These are phyloP conservation scores for Tiliqua scincoides DNA, from an alignment of 2,113 vertebrate species.

Conservation along the genomic window DNA sequence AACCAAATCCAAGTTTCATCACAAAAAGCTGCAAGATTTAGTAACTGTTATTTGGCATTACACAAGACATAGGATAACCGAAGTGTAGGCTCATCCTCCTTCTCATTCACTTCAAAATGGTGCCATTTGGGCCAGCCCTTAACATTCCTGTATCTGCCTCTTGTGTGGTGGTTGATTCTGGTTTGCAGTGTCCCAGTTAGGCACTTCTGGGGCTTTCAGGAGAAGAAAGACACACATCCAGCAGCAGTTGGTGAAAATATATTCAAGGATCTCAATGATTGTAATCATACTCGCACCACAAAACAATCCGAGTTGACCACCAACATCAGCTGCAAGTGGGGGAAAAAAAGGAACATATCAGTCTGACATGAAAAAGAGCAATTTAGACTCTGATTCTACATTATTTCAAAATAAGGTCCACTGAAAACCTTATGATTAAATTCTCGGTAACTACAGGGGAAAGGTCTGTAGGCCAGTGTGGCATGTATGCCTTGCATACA, in stretches of 20 bases:
- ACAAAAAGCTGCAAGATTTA: neutral
- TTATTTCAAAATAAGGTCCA: neutral
- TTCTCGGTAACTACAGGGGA: too few relatives aligned
- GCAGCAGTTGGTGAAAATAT: slow-evolving; percentile 76
- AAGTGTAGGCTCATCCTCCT: too few relatives aligned
- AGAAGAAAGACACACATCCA: slow-evolving; percentile 80
- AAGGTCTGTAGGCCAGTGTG: too few relatives aligned
- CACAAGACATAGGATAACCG: neutral
- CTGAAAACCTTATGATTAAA: too few relatives aligned
- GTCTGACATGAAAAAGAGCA: slow-evolving; percentile 4
- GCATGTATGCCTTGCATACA: too few relatives aligned
- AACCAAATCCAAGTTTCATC: neutral
- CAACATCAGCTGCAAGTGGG: slow-evolving; percentile 76
- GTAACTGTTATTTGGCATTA: neutral
- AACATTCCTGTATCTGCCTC: slow-evolving; percentile 68
- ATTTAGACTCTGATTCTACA: slow-evolving; percentile 10
- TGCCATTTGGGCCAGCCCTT: neutral
- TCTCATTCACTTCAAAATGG: too few relatives aligned
- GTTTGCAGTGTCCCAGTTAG: slow-evolving; percentile 40
- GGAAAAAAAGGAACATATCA: slow-evolving; percentile 59
- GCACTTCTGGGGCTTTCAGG: slow-evolving; percentile 75
- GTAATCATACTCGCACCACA: slow-evolving; percentile 83
- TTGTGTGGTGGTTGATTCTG: slow-evolving; percentile 53
- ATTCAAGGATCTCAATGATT: slow-evolving; percentile 80
- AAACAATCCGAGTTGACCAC: slow-evolving; percentile 80